Evolutionary conservation across 2,113 vertebrate genomes (phyloP), one percentile per base, ranked within the genome.

Genomic region (Gadus chalcogrammus): DNA sequence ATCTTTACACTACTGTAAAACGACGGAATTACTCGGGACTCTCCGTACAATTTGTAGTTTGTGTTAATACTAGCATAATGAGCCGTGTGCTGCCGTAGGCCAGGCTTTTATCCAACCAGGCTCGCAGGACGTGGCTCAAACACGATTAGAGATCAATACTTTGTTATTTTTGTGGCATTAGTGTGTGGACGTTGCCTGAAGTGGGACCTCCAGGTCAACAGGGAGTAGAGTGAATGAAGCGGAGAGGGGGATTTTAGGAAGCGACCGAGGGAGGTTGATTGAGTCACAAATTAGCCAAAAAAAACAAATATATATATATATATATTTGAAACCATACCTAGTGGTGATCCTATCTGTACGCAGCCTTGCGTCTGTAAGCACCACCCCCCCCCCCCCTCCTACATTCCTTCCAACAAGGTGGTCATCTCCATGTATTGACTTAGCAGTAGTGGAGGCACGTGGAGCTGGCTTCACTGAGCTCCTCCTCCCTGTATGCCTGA

Each of bases 401-500:
- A 75, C 62, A 74, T 73, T 70, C 72, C 56, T 78, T 76, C 70
- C 16, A 82, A 48, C 68, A 77, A 77, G 72, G 11, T 59, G 65
- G 74, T 75, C 72, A 74, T 80, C 71, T 81, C 80, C 35, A 75
- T 80, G 68, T 67, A 72, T 31, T 70, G 73, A 82, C 65, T 67
- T 24, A 73, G 75, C 68, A 75, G 70, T 62, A 73, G 70, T 87
- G 71, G 77, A 82, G 80, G 77, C 80, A 74, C 42, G 78, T 77
- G 78, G 77, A 48, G 42, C 42, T 13, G 8, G 9, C 6, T 81
- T 83, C 84, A 73, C 76, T 68, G 77, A 82, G 84, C 75, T 79
- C 76, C 74, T 77, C 76, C 75, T 79, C 68, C 15, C 84, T 76
- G 82, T 74, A 77, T 75, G 79, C 72, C 71, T 82, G 76, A 84